phyloP scores from a whole-genome alignment of 2,797 vertebrate species.

The Phrynocephalus vlangalii region DNA sequence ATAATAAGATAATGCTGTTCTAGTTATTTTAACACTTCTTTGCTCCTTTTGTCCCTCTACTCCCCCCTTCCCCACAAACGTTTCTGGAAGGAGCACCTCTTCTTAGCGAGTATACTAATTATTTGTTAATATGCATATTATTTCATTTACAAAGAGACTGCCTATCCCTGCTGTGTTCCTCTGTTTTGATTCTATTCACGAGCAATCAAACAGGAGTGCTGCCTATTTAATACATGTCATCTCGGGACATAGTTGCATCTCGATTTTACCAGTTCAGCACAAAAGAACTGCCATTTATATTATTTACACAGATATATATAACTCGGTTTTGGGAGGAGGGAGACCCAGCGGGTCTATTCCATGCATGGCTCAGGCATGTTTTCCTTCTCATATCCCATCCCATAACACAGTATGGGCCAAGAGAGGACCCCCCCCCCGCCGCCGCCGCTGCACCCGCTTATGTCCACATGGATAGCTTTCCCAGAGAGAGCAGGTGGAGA shows the following conservation, averaged over 20 bases:
- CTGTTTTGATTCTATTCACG: conserved; percentile 62
- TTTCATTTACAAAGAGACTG: conserved; percentile 54
- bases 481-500: neutral
- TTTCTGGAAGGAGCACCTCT: conserved; percentile 59
- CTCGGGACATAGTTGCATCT: conserved; percentile 49
- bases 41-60: conserved; percentile 25
- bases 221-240: conserved; percentile 54
- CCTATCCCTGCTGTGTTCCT: conserved; percentile 59
- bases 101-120: conserved; percentile 51
- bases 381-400: neutral
- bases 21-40: conserved; percentile 24
- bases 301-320: neutral
- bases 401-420: neutral
- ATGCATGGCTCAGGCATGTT: neutral
- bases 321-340: neutral
- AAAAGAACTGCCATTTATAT: neutral
- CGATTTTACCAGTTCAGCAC: conserved; percentile 34
- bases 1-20: conserved; percentile 21
- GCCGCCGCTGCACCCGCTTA: neutral
- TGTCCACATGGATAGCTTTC: neutral
- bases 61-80: conserved; percentile 22
- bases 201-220: conserved; percentile 44
- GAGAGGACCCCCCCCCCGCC: neutral
- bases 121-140: conserved; percentile 58
- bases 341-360: neutral